Evolutionary conservation across 2,113 vertebrate genomes (phyloP).

Genomic region (Lycaon pictus): DNA sequence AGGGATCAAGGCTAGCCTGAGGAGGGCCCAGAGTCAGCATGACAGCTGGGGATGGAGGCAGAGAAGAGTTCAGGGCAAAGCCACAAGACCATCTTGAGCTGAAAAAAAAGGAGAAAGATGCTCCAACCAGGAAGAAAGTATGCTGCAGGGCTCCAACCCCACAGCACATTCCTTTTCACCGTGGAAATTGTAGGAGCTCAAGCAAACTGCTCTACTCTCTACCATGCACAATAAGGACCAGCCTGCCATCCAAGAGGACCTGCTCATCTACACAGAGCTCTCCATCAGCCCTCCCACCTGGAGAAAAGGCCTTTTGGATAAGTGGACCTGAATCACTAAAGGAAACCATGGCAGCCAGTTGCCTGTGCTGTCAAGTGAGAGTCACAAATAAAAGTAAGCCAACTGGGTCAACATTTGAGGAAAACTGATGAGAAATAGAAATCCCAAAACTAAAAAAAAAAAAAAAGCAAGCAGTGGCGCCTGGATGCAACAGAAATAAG

Average conservation of each 20-base stretch:
- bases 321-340: background rate
- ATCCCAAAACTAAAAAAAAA: background rate
- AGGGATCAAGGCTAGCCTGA: background rate
- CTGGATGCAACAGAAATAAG: background rate
- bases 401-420: background rate
- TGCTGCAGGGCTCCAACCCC: background rate
- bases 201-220: background rate
- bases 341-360: background rate
- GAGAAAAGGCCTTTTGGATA: background rate
- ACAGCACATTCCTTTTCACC: background rate
- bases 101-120: background rate
- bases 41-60: background rate
- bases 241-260: background rate
- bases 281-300: background rate
- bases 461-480: background rate
- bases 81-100: background rate
- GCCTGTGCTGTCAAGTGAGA: background rate
- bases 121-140: background rate
- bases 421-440: conserved; percentile 30
- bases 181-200: background rate
- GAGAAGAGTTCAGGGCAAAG: background rate
- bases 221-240: background rate
- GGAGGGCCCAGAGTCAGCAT: background rate
- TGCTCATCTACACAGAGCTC: background rate
- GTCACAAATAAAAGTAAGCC: background rate